Conservation (phyloP, 2,113 vertebrate species). For the Eolophus roseicapilla region DNA sequence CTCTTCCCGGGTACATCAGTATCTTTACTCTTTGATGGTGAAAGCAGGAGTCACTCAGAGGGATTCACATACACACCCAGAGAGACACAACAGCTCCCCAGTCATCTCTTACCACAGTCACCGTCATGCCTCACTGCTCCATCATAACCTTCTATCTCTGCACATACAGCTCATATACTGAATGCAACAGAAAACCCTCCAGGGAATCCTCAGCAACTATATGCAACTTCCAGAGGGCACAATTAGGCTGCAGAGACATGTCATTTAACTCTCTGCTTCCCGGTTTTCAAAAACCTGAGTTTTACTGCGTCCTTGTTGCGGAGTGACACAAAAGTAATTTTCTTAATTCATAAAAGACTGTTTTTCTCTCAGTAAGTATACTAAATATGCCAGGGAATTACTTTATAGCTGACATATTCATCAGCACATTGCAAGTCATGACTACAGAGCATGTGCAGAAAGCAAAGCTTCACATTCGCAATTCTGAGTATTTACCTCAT, state of each 20-base stretch:
- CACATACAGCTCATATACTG: neutral
- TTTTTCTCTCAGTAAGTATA: neutral
- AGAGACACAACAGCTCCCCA: neutral
- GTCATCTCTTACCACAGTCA: neutral
- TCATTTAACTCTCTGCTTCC: neutral
- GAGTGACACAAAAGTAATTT: neutral
- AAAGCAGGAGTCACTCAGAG: neutral
- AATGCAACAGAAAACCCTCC: neutral
- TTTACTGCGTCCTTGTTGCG: neutral
- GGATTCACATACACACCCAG: neutral
- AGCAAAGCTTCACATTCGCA: neutral
- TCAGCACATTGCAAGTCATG: neutral
- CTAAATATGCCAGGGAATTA: neutral
- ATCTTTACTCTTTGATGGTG: neutral
- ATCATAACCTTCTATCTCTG: neutral
- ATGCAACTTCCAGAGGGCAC: neutral
- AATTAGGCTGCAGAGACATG: neutral
- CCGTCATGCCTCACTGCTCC: neutral
- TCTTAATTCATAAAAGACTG: neutral
- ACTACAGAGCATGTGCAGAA: neutral
- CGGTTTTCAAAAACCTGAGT: neutral
- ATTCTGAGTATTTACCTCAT: slow-evolving; percentile 1
- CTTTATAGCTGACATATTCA: neutral
- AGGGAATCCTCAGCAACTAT: neutral
- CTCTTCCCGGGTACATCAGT: neutral